Conservation (phyloP, 2,888 invertebrate genomes). For the Nudaria mundana region DNA sequence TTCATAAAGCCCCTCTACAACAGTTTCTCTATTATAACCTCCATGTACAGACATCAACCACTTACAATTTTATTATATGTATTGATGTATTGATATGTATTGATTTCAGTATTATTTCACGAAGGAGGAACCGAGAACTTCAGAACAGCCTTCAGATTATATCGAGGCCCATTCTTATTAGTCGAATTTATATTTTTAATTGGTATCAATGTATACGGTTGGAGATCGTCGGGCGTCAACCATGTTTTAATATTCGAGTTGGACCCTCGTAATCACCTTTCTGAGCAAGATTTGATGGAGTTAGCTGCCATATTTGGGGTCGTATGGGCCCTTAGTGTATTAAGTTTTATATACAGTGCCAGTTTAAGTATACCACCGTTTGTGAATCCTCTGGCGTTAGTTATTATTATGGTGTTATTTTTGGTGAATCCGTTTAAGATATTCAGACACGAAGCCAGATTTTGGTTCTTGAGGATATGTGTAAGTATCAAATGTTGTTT, state of each 20-base stretch:
- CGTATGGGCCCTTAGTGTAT: slow-evolving; percentile 94
- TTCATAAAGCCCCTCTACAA: too few species aligned
- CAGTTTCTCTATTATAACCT: too few species aligned
- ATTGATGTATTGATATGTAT: too few species aligned
- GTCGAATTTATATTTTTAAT: slow-evolving; percentile 96
- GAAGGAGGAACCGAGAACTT: slow-evolving; percentile 86
- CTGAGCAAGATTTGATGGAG: slow-evolving; percentile 97
- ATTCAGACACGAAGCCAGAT: slow-evolving; percentile 94
- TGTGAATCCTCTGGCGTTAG: slow-evolving; percentile 93
- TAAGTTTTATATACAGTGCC: slow-evolving; percentile 89
- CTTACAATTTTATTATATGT: too few species aligned
- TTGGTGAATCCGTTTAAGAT: slow-evolving; percentile 96
- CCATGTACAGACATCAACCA: too few species aligned
- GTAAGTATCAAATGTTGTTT: slow-evolving; percentile 80
- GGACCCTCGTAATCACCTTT: slow-evolving; percentile 96
- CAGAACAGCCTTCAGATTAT: slow-evolving; percentile 94
- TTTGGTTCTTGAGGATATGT: slow-evolving; percentile 95
- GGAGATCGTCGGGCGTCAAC: slow-evolving; percentile 98
- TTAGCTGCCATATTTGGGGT: slow-evolving; percentile 96
- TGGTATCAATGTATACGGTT: slow-evolving; percentile 98
- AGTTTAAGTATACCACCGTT: slow-evolving; percentile 95
- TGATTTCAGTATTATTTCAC: slow-evolving; percentile 89
- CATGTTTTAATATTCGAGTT: slow-evolving; percentile 98
- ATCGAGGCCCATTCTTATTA: slow-evolving; percentile 95
- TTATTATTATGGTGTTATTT: slow-evolving; percentile 90